Evolutionary conservation across 2,888 invertebrate genomes (phyloP), one percentile per base, ranked within the genome.

Genomic region (Drosophila meridionalis): DNA sequence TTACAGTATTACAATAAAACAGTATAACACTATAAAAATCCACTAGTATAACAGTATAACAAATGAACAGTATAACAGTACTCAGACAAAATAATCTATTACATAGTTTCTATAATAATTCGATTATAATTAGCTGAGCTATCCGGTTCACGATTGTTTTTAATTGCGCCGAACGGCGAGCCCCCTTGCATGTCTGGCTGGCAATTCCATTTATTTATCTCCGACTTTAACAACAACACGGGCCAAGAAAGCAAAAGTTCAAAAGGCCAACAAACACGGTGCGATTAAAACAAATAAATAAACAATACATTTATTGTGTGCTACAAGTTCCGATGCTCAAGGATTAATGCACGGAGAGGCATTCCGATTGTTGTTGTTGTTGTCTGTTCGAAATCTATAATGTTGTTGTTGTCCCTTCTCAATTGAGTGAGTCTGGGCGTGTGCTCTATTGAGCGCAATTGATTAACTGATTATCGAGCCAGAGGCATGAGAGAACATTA

Each of bases 381-480:
- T 69, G 38, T 40, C 47, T 30, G 52, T 56, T 56, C 59, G 58
- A 64, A 60, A 66, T 77, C 53, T 73, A 42, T 66, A 52, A 55
- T 75, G 32, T 57, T 69, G 70, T 56, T 55, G 28, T 56, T 55
- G 20, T 40, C 45, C 32, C 58, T 34, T 59, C 20, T 79, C 67
- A 80, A 83, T 88, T 85, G 87, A 85, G 86, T 83, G 83, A 78
- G 58, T 53, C 42, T 52, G 62, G 4, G 20, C 5, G 34, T 20
- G 34, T 65, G 59, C 59, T 58, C 50, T 55, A 84, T 76, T 89
- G 84, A 84, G 84, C 86, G 62, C 73, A 69, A 82, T 87, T 67
- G 84, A 84, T 84, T 85, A 85, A 78, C 62, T 78, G 90, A 85
- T 88, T 90, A 85, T 73, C 55, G 59, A 73, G 45, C 28, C 52